phyloP scores from a whole-genome alignment of 1,140 invertebrate species.

The Cherax destructor region DNA sequence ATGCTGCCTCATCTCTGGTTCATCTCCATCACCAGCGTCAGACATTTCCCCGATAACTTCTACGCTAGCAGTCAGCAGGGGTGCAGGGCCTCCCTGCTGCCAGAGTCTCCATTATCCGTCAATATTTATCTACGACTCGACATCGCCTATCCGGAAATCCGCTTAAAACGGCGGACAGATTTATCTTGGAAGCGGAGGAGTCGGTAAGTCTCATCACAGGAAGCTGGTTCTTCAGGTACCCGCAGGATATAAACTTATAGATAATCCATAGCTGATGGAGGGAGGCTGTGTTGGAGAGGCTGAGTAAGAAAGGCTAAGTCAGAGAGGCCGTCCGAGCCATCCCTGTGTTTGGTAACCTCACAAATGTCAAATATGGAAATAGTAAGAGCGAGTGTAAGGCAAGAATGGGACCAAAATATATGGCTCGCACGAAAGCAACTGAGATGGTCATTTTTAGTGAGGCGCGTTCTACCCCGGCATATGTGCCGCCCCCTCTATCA shows the following conservation, averaged over 20 bases:
- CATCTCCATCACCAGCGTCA: slow-evolving; percentile 17
- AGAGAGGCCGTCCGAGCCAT: neutral
- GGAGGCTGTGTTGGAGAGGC: neutral
- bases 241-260: neutral
- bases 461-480: neutral
- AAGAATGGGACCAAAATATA: slow-evolving; percentile 58
- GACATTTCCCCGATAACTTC: slow-evolving; percentile 27
- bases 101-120: slow-evolving; percentile 18
- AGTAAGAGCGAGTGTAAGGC: slow-evolving; percentile 57
- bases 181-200: neutral
- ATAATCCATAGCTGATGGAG: neutral
- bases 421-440: slow-evolving; percentile 53
- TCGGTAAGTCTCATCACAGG: neutral
- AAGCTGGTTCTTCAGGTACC: neutral
- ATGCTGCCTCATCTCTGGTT: neutral
- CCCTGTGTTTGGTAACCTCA: neutral
- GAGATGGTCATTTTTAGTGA: slow-evolving; percentile 62
- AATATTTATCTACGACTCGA: slow-evolving; percentile 28
- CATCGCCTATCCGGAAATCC: neutral
- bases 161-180: neutral
- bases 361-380: slow-evolving; percentile 62
- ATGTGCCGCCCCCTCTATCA: neutral
- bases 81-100: neutral
- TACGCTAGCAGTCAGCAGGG: slow-evolving; percentile 1
- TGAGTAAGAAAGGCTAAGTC: neutral